phyloP scores from a whole-genome alignment of 1,140 invertebrate species.

The Cotesia typhae region DNA sequence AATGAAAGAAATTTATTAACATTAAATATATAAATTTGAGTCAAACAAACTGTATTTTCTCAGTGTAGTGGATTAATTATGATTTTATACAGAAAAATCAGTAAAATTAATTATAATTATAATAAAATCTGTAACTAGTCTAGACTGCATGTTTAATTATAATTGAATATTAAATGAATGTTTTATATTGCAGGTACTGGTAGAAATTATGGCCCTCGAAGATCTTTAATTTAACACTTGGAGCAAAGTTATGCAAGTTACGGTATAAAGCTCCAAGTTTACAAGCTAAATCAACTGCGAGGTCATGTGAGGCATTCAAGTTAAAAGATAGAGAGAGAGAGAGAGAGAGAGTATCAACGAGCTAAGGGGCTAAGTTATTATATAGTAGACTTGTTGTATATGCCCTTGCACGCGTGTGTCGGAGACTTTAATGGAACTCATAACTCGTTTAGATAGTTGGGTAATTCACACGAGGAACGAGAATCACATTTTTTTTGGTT shows the following conservation, averaged over 20 bases:
- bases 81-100: too few relatives aligned
- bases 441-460: slow-evolving; percentile 26
- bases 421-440: slow-evolving; percentile 29
- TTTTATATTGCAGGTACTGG: background rate
- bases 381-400: background rate
- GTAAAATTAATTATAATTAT: too few relatives aligned
- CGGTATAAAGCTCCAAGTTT: slow-evolving; percentile 8
- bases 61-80: too few relatives aligned
- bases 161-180: background rate
- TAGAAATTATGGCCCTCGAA: background rate
- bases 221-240: slow-evolving; percentile 1
- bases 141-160: background rate
- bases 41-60: too few relatives aligned
- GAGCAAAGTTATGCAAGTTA: background rate
- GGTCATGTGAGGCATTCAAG: background rate
- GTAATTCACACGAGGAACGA: slow-evolving; percentile 13
- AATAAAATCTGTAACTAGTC: background rate
- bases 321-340: slow-evolving; percentile 1
- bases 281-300: slow-evolving; percentile 19
- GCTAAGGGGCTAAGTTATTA: slow-evolving; percentile 15
- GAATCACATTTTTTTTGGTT: too few relatives aligned
- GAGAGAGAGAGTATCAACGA: slow-evolving; percentile 4
- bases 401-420: slow-evolving; percentile 9
- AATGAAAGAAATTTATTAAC: too few relatives aligned
- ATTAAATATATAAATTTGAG: too few relatives aligned